phyloP scores from a whole-genome alignment of 2,888 invertebrate genomes.

The Sarcophaga variegata region DNA sequence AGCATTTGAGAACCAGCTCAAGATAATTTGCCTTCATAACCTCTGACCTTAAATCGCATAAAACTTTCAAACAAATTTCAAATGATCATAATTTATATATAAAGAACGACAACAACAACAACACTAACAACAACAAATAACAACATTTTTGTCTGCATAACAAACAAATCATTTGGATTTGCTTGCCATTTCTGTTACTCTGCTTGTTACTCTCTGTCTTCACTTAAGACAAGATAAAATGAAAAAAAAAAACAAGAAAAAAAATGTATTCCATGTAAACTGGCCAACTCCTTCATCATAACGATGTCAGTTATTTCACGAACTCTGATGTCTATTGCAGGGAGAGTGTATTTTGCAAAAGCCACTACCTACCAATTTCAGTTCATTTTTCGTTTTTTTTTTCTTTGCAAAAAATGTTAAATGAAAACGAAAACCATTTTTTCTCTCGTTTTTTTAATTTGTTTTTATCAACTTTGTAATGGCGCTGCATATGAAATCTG shows the following conservation, averaged over 20 bases:
- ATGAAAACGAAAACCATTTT: not conserved
- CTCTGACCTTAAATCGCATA: constrained; percentile 67
- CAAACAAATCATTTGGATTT: constrained; percentile 60
- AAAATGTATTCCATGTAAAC: constrained; percentile 12
- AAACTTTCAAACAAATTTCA: constrained; percentile 62
- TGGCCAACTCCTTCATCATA: constrained; percentile 38
- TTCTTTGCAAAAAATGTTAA: not conserved
- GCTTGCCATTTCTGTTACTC: constrained; percentile 9
- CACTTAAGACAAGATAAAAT: not conserved
- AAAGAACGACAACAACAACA: not conserved
- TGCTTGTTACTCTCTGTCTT: not conserved
- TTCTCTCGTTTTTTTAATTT: too few relatives aligned
- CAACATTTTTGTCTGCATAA: constrained; percentile 62
- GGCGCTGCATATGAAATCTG: constrained; percentile 6
- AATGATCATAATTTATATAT: constrained; percentile 54
- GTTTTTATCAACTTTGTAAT: not conserved
- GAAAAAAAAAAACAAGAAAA: not conserved
- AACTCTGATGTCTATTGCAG: constrained; percentile 4
- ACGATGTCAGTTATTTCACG: constrained; percentile 28
- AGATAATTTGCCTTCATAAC: constrained; percentile 61
- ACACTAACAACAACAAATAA: constrained; percentile 47
- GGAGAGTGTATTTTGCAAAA: not conserved
- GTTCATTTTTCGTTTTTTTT: not conserved
- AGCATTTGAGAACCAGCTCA: not conserved
- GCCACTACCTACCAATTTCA: not conserved